Percentiles rank a stretch among this genome's conserved stretches.
phyloP scores from a whole-genome alignment of 2,113 vertebrate genomes.

The Festucalex cinctus region DNA sequence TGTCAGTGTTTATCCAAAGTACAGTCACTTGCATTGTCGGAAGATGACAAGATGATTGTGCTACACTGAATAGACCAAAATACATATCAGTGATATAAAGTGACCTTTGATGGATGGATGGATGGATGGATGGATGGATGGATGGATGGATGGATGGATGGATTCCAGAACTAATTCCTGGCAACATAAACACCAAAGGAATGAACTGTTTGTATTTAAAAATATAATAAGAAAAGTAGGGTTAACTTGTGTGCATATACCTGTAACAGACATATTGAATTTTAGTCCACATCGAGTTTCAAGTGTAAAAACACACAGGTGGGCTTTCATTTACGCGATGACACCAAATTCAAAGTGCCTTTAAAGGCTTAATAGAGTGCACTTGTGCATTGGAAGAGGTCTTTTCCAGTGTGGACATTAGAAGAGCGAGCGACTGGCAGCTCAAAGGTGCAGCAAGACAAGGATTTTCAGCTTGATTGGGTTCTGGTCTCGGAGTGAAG shows the following conservation, averaged over 20 bases:
- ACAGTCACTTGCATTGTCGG: background rate
- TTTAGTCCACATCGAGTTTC: background rate
- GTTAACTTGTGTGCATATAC: background rate
- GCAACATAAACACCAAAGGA: no score
- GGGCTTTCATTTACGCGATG: constrained; percentile 62
- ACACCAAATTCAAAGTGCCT: constrained; percentile 64
- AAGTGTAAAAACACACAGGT: background rate
- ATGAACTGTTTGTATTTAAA: no score
- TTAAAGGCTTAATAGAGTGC: constrained; percentile 46
- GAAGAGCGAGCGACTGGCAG: constrained; percentile 73
- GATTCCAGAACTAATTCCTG: no score
- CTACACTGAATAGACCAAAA: background rate
- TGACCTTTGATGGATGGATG: no score
- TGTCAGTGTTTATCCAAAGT: background rate
- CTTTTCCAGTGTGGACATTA: constrained; percentile 68
- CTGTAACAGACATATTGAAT: background rate
- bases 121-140: no score
- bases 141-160: no score
- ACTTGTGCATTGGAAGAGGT: constrained; percentile 41
- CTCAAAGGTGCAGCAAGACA: constrained; percentile 79
- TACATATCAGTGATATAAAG: background rate
- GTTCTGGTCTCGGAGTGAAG: constrained; percentile 82
- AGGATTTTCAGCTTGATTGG: constrained; percentile 86
- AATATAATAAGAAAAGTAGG: background rate
- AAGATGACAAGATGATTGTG: background rate